Evolutionary conservation across 1,140 invertebrate species (phyloP).

Genomic region (Drosophila navojoa): DNA sequence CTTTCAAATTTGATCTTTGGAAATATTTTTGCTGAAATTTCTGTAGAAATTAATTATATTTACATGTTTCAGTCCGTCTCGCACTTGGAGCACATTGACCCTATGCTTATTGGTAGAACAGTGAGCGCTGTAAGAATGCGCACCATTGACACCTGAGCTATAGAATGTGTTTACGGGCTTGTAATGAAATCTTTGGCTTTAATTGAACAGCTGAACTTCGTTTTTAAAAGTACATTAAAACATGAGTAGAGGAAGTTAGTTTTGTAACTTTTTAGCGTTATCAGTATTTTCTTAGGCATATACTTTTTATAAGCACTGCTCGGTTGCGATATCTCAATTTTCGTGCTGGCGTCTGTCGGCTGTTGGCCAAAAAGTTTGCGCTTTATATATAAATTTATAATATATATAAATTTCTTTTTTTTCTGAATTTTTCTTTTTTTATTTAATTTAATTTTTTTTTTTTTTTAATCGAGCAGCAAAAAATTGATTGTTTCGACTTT

Average conservation of each 20-base stretch:
- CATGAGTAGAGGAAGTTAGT: too few species aligned
- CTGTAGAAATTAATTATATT: conserved; percentile 36
- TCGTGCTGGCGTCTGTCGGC: conserved; percentile 69
- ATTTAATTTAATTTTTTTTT: conserved; percentile 14
- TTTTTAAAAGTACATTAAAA: too few species aligned
- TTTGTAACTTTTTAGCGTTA: too few species aligned
- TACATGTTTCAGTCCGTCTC: conserved; percentile 10
- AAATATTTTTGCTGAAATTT: conserved; percentile 12
- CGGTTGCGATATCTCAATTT: conserved; percentile 10
- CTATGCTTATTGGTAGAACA: conserved; percentile 33
- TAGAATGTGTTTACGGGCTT: too few species aligned
- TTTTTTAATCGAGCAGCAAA: conserved; percentile 31
- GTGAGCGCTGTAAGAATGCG: conserved; percentile 13
- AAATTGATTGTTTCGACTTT: conserved; percentile 64
- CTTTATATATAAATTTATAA: conserved; percentile 54
- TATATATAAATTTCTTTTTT: background rate
- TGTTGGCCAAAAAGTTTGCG: conserved; percentile 55
- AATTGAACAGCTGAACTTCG: too few species aligned
- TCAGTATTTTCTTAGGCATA: too few species aligned
- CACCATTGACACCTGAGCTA: too few species aligned
- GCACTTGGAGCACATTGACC: conserved; percentile 66
- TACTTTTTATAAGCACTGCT: conserved; percentile 32
- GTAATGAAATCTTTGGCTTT: too few species aligned
- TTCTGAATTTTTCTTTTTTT: background rate
- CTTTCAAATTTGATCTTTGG: background rate